Evolutionary conservation across 2,888 invertebrate species (phyloP), one percentile per base, ranked within the genome.

Genomic region (Chrysina gloriosa): DNA sequence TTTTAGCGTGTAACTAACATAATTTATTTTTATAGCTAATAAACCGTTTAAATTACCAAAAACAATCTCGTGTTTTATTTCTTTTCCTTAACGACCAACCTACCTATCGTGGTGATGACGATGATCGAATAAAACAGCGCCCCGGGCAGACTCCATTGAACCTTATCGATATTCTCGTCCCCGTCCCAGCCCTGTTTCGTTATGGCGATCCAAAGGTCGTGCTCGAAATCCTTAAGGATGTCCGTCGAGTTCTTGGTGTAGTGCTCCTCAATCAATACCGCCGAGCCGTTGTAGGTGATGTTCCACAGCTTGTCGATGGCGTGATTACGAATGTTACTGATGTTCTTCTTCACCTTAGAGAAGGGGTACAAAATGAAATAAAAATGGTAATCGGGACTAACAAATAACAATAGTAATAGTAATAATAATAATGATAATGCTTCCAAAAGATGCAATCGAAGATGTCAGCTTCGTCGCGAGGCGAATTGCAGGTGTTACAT

Each of bases 31-130:
- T n/a, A n/a, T n/a, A n/a, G n/a, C n/a, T n/a, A n/a, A n/a, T n/a
- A n/a, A n/a, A n/a, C n/a, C n/a, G n/a, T n/a, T n/a, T n/a, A n/a
- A n/a, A n/a, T n/a, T n/a, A n/a, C n/a, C n/a, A n/a, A n/a, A n/a
- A n/a, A n/a, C n/a, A n/a, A n/a, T n/a, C n/a, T n/a, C n/a, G n/a
- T n/a, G n/a, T n/a, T n/a, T n/a, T n/a, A n/a, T n/a, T n/a, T n/a
- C n/a, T n/a, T n/a, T n/a, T n/a, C n/a, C n/a, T n/a, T n/a, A n/a
- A n/a, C n/a, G n/a, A n/a, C n/a, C n/a, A n/a, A 84, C 90, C 88
- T 80, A 96, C 96, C 97, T 73, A 97, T 97, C 31, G 97, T 97
- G 64, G 97, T 97, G 82, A 97, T 97, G 74, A 97, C 96, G 75
- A 97, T 95, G 79, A 97, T 96, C 75, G 96, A 96, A 85, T 96